phyloP scores from a whole-genome alignment of 2,797 vertebrate species.

The Spinus olivaceus region DNA sequence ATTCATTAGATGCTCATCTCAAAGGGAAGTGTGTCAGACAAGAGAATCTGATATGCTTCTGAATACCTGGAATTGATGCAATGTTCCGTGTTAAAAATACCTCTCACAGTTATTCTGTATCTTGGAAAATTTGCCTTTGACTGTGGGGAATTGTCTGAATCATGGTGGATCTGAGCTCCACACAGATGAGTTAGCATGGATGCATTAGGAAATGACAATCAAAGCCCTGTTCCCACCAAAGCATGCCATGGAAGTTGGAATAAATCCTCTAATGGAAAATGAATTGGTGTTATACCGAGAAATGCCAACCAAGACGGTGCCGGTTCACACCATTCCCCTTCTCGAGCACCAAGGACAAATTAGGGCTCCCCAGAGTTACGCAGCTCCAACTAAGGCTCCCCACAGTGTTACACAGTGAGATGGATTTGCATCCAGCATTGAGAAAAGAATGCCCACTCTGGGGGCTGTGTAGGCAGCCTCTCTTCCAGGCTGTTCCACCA shows the following conservation, averaged over 20 bases:
- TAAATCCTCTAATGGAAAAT: slow-evolving; percentile 53
- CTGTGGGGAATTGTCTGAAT: slow-evolving; percentile 42
- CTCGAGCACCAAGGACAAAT: neutral
- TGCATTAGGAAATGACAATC: slow-evolving; percentile 32
- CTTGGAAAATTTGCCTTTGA: slow-evolving; percentile 40
- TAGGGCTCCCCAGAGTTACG: neutral
- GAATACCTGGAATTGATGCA: neutral
- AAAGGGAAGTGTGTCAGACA: neutral
- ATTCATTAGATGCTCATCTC: neutral
- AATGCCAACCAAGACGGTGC: neutral
- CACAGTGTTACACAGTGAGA: neutral
- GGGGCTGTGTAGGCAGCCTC: neutral
- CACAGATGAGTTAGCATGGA: neutral
- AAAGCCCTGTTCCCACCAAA: slow-evolving; percentile 31
- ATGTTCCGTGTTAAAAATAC: neutral
- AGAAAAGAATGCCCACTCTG: neutral
- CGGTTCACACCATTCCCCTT: neutral
- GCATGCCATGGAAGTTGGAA: slow-evolving; percentile 36
- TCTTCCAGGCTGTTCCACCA: neutral
- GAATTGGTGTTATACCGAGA: slow-evolving; percentile 11
- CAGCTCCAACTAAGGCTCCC: neutral
- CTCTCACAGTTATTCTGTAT: neutral
- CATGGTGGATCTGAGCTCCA: slow-evolving; percentile 5
- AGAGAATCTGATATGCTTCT: neutral
- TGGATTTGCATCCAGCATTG: neutral